These are phyloP conservation scores for Mustela lutreola DNA, from an alignment of 2,113 vertebrate species.

Conservation along the genomic window DNA sequence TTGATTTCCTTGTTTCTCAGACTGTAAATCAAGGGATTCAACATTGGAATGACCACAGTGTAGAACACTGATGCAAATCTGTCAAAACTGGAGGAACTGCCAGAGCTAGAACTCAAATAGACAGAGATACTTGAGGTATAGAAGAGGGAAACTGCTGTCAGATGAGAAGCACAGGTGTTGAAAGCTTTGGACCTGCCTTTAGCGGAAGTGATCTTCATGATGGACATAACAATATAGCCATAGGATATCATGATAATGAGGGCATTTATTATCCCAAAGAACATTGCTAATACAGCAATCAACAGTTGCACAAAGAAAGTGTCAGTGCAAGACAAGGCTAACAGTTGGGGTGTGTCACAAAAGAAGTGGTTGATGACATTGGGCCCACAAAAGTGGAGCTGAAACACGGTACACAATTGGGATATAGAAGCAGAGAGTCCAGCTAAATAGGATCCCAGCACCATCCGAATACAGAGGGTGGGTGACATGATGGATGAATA, in stretches of 20 bases:
- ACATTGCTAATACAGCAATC: background rate
- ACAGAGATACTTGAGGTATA: slow-evolving; percentile 61
- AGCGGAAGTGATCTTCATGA: slow-evolving; percentile 53
- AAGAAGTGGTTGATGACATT: slow-evolving; percentile 57
- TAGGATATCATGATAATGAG: background rate
- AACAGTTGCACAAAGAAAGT: background rate
- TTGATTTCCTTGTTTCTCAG: slow-evolving; percentile 40
- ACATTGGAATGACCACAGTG: too few relatives aligned
- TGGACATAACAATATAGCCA: background rate
- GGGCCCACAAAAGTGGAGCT: slow-evolving; percentile 64
- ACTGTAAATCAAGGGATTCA: too few relatives aligned
- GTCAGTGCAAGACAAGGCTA: background rate
- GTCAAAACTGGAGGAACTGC: slow-evolving; percentile 50
- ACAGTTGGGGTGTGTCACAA: slow-evolving; percentile 10
- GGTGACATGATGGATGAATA: slow-evolving; percentile 83
- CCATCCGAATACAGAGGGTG: slow-evolving; percentile 33
- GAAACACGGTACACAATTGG: background rate
- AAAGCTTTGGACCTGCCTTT: slow-evolving; percentile 62
- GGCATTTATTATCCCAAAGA: background rate
- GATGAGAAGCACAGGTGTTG: slow-evolving; percentile 75
- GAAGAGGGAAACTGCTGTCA: slow-evolving; percentile 63
- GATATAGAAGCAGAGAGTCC: background rate
- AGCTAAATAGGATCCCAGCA: background rate
- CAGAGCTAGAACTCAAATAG: slow-evolving; percentile 65
- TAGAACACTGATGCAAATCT: slow-evolving; percentile 72